Base-by-base conservation (phyloP, 2,888 invertebrate species). In the Macrophya annulata region DNA sequence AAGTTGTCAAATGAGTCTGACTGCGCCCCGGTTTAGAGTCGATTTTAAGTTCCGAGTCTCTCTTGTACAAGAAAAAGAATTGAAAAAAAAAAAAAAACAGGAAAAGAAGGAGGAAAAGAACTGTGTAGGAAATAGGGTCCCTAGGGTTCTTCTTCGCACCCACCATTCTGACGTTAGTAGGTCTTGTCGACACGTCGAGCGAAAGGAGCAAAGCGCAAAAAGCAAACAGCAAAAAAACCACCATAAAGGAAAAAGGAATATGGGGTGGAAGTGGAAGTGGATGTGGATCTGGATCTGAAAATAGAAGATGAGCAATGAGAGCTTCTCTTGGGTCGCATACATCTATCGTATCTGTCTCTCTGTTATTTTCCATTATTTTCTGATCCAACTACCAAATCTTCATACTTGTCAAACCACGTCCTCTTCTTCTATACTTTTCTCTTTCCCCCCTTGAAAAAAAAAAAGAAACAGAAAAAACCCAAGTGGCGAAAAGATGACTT, bases 291-390 rank as follows among this genome's bases (percentile, higher is more conserved):
- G 76, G 68, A 82, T 43, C n/a, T 74, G 72, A 25, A 43, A 74
- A 74, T 74, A n/a, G 72, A 45, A 21, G 72, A 74, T 74, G 45
- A 72, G 86, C 74, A 72, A 84, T 85, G 86, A 82, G 76, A 21
- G 68, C 12, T 25, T 68, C 31, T 68, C 68, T 37, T 21, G 62
- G 62, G 25, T 25, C 62, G 62, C 12, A 21, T 31, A 62, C 8
- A 31, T 68, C 37, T 37, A 21, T 68, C 31, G 1, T 15, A 68
- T 43, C 37, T 40, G n/a, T n/a, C 71, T 71, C 17, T 71, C 71
- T 71, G 31, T 21, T 45, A 74, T 74, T 74, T 74, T 45, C 45
- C 45, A 74, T 74, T 45, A 74, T 45, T 74, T 74, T 45, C 21
- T 21, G 40, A 45, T 74, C 12, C 72, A n/a, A 74, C 72, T 25